Evolutionary conservation across 1,140 invertebrate genomes (phyloP).

Genomic region (Steinernema feltiae): DNA sequence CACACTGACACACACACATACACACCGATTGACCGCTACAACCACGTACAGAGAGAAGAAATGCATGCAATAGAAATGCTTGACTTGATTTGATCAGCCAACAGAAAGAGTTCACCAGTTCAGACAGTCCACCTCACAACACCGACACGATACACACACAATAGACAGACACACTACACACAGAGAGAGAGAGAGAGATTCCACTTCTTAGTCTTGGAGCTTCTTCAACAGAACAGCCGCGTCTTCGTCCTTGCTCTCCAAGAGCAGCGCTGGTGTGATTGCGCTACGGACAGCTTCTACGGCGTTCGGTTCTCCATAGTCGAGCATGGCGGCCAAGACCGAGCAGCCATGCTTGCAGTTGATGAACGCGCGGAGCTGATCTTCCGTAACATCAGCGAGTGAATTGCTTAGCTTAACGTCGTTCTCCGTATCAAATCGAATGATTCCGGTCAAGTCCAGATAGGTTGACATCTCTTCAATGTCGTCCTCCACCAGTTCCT

Average conservation of each 20-base stretch:
- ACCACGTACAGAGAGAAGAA: too few species aligned
- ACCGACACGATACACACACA: too few species aligned
- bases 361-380: constrained; percentile 26
- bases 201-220: not conserved
- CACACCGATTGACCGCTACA: too few species aligned
- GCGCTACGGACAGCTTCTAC: not conserved
- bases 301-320: not conserved
- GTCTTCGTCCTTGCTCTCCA: not conserved
- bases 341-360: constrained; percentile 30
- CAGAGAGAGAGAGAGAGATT: too few species aligned
- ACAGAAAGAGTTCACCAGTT: too few species aligned
- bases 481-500: constrained; percentile 27
- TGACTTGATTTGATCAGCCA: too few species aligned
- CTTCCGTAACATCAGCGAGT: constrained; percentile 21
- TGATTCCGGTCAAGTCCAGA: constrained; percentile 19
- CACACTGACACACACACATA: too few species aligned
- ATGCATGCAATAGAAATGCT: too few species aligned
- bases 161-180: too few species aligned
- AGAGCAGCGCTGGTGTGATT: not conserved
- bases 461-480: constrained; percentile 27
- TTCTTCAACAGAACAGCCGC: not conserved
- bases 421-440: constrained; percentile 12
- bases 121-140: too few species aligned
- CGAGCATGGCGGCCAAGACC: not conserved
- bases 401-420: not conserved